Conservation (phyloP, 2,888 invertebrate genomes). For the Halocaridina rubra region DNA sequence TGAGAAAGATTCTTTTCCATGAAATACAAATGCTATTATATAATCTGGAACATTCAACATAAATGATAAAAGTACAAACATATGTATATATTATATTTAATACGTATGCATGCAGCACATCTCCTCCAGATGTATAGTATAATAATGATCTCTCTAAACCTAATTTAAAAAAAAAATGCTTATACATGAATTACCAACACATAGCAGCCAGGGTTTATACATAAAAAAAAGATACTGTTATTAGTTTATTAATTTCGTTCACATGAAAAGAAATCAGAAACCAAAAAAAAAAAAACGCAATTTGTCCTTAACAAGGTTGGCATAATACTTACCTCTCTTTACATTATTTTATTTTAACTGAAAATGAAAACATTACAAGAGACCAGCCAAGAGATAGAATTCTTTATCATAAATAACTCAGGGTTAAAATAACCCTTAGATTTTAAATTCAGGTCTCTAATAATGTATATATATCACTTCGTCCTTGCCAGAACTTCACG, state of each 20-base stretch:
- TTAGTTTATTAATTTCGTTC: background rate
- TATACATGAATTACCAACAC: constrained; percentile 33
- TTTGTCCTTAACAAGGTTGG: constrained; percentile 1
- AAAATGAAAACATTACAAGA: no score
- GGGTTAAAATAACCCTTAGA: no score
- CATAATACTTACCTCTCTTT: constrained; percentile 23
- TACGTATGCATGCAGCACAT: background rate
- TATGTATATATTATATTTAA: background rate
- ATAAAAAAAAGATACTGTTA: background rate
- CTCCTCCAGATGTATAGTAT: background rate
- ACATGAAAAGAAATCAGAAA: background rate
- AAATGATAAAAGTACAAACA: background rate
- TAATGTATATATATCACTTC: no score
- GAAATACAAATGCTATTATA: no score
- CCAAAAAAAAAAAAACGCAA: background rate
- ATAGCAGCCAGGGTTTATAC: constrained; percentile 48
- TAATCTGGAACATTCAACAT: background rate
- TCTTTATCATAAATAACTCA: no score
- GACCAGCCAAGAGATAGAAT: no score
- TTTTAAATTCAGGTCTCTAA: no score
- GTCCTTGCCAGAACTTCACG: constrained; percentile 27
- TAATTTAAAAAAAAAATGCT: constrained; percentile 13
- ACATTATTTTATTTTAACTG: background rate
- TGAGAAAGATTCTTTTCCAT: no score
- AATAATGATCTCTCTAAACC: background rate